Percentiles rank a stretch among this genome's conserved stretches.
Evolutionary conservation across 2,113 vertebrate genomes (phyloP).

Genomic region (Sturnus vulgaris): DNA sequence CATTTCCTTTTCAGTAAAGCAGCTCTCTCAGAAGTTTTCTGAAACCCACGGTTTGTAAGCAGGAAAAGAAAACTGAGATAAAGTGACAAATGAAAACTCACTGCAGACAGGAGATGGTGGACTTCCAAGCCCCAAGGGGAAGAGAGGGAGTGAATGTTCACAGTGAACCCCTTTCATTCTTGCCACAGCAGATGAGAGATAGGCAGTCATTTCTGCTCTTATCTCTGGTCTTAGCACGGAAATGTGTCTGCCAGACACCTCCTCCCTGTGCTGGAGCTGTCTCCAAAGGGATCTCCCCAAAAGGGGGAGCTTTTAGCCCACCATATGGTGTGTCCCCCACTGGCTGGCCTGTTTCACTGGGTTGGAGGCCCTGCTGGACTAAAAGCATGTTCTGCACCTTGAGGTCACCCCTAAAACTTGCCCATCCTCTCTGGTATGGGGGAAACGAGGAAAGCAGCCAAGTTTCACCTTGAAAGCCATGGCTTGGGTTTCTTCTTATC

Average conservation of each 20-base stretch:
- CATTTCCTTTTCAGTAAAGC: neutral
- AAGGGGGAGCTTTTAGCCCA: conserved; percentile 62
- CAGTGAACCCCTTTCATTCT: conserved; percentile 39
- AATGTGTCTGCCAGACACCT: conserved; percentile 3
- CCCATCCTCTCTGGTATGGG: neutral
- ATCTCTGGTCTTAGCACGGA: neutral
- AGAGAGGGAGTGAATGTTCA: neutral
- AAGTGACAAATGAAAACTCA: neutral
- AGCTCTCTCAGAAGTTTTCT: neutral
- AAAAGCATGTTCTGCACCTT: neutral
- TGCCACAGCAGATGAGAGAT: neutral
- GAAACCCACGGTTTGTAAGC: neutral
- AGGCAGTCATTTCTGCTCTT: neutral
- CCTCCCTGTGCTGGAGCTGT: neutral
- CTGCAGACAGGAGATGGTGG: neutral
- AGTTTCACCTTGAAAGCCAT: neutral
- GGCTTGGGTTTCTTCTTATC: neutral
- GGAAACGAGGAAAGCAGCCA: neutral
- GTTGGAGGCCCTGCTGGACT: neutral
- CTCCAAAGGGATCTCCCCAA: conserved; percentile 51
- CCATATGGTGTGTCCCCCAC: neutral
- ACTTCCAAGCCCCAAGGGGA: neutral
- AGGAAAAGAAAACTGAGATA: conserved; percentile 24
- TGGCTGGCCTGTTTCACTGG: neutral
- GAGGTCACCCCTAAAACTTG: neutral